Evolutionary conservation across 2,113 vertebrate genomes (phyloP).

Genomic region (Miniopterus natalensis): DNA sequence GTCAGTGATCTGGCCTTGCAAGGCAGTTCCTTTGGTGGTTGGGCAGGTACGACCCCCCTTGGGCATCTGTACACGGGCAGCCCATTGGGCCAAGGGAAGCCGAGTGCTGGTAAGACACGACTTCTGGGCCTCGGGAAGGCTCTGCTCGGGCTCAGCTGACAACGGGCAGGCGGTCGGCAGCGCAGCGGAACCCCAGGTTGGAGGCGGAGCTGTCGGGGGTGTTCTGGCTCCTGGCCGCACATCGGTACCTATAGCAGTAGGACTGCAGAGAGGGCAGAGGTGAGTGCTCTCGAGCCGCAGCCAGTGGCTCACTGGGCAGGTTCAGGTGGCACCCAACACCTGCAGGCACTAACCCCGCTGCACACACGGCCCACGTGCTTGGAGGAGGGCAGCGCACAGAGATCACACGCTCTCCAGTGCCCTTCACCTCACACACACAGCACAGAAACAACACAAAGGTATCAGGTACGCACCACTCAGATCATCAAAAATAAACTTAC

Average conservation of each 20-base stretch:
- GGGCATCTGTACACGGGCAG: not conserved
- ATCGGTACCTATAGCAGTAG: constrained; percentile 98
- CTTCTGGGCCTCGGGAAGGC: not conserved
- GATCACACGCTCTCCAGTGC: too few species aligned
- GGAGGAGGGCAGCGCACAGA: too few species aligned
- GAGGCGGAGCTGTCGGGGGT: constrained; percentile 97
- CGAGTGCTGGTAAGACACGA: not conserved
- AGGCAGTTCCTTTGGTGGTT: constrained; percentile 59
- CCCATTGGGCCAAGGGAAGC: not conserved
- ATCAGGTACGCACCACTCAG: too few species aligned
- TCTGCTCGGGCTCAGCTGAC: not conserved
- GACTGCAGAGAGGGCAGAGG: constrained; percentile 87
- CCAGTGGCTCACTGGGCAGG: too few species aligned
- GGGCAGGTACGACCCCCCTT: not conserved
- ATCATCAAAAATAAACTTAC: too few species aligned
- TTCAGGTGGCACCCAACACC: too few species aligned
- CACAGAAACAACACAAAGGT: too few species aligned
- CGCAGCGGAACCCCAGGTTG: constrained; percentile 98
- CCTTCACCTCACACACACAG: too few species aligned
- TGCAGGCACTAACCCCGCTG: too few species aligned
- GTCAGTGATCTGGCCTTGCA: constrained; percentile 28
- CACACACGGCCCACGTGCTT: too few species aligned
- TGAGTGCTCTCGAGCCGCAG: not conserved
- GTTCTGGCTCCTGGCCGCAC: constrained; percentile 97
- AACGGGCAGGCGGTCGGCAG: constrained; percentile 80